phyloP scores from a whole-genome alignment of 2,888 invertebrate species.

The Anthoptus insignis region DNA sequence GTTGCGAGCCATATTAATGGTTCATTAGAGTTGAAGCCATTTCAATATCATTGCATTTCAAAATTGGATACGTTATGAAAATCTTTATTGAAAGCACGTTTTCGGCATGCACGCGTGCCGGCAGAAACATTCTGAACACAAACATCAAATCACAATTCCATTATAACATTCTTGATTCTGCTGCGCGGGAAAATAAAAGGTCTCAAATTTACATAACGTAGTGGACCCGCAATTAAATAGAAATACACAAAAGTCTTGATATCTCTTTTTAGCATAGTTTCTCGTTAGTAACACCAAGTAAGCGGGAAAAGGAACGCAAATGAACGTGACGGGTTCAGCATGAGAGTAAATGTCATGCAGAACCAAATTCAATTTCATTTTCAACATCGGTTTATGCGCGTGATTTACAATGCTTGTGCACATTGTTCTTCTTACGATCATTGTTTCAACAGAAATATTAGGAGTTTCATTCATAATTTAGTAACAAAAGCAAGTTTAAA shows the following conservation, averaged over 20 bases:
- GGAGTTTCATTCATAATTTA: slow-evolving; percentile 24
- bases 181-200: slow-evolving; percentile 72
- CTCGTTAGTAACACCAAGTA: slow-evolving; percentile 47
- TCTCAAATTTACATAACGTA: slow-evolving; percentile 76
- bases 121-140: slow-evolving; percentile 64
- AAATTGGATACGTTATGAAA: slow-evolving; percentile 55
- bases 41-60: not conserved
- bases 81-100: slow-evolving; percentile 58
- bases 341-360: slow-evolving; percentile 73
- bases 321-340: slow-evolving; percentile 63
- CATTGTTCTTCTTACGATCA: slow-evolving; percentile 51
- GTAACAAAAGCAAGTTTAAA: not conserved
- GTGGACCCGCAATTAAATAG: slow-evolving; percentile 59
- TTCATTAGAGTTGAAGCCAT: too few relatives aligned
- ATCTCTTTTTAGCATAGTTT: slow-evolving; percentile 64
- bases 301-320: slow-evolving; percentile 61
- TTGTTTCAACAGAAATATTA: slow-evolving; percentile 41
- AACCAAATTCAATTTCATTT: slow-evolving; percentile 75
- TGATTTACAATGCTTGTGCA: slow-evolving; percentile 71
- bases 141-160: slow-evolving; percentile 64
- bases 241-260: slow-evolving; percentile 60
- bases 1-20: too few relatives aligned
- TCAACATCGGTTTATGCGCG: slow-evolving; percentile 72
- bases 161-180: slow-evolving; percentile 63
- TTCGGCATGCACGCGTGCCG: slow-evolving; percentile 61